Conservation (phyloP, 2,888 invertebrate genomes). For the Priocnemis perturbator region DNA sequence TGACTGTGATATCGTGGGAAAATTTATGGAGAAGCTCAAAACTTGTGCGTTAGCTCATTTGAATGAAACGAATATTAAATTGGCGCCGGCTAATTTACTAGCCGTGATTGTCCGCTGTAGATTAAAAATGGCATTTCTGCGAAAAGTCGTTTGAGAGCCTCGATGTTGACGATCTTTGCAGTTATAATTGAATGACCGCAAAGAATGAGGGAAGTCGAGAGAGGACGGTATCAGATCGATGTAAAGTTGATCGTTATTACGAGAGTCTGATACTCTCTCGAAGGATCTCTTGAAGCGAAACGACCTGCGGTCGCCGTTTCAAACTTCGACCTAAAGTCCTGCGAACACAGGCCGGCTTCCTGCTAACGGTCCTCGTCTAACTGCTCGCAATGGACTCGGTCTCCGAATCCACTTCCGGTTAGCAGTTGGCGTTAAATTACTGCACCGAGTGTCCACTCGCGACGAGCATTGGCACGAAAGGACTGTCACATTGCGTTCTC, state of each 20-base stretch:
- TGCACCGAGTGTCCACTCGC: constrained; percentile 19
- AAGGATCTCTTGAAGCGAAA: constrained; percentile 13
- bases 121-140: too few relatives aligned
- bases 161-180: too few relatives aligned
- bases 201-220: too few relatives aligned
- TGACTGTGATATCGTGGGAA: too few relatives aligned
- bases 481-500: constrained; percentile 11
- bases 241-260: too few relatives aligned
- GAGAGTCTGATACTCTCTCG: constrained; percentile 1
- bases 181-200: too few relatives aligned
- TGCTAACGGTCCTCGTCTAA: constrained; percentile 56
- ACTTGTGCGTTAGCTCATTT: not conserved
- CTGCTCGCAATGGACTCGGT: constrained; percentile 55
- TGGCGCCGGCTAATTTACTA: too few relatives aligned
- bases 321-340: constrained; percentile 12
- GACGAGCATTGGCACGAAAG: constrained; percentile 35
- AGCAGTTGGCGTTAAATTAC: constrained; percentile 56
- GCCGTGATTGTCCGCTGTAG: too few relatives aligned
- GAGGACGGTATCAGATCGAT: too few relatives aligned
- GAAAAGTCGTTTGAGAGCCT: too few relatives aligned
- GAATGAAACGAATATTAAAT: too few relatives aligned
- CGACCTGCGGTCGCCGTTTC: constrained; percentile 1
- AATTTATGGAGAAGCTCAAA: too few relatives aligned
- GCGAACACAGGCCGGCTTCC: constrained; percentile 38
- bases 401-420: constrained; percentile 61